Evolutionary conservation across 2,797 vertebrate species (phyloP), one percentile per base, ranked within the genome.

Genomic region (Erethizon dorsatum): DNA sequence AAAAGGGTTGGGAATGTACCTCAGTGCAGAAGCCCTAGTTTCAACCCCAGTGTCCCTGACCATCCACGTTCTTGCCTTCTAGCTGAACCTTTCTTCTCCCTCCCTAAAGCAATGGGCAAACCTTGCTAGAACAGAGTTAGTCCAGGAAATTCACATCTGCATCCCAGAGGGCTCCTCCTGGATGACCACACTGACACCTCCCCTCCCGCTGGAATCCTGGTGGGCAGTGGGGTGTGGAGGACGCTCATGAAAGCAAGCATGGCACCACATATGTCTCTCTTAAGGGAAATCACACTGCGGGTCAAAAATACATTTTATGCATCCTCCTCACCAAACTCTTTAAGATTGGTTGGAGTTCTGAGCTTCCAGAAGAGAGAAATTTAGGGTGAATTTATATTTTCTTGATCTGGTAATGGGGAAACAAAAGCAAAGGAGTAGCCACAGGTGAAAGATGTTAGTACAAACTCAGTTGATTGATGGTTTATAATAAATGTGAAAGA

Each of bases 261-360:
- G 7, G 50, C 0, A 11, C 45, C 3, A 2, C n/a, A 7, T 3
- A n/a, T 26, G 4, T 3, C 0, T 11, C 31, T 37, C 3, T 28
- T 8, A 61, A 73, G 52, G 26, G 31, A 79, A 87, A 61, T 18
- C 63, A 31, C 20, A 5, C 17, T 47, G 3, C 5, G 7, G 41
- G 13, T 90, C 63, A 61, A 41, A 91, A 89, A 71, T 37, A 41
- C n/a, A 50, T 17, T 18, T 9, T 13, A 24, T 20, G 24, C 17
- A 33, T 84, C 59, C 18, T 83, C 71, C 50, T 82, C 18, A 28
- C 41, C 71, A 26, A 14, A 31, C 0, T 33, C 24, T 41, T 24
- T 65, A 59, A 45, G 37, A 84, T 59, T 24, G 31, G 22, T 10
- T 2, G 10, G 33, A 8, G 45, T n/a, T 73, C 26, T 63, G 0